phyloP scores from a whole-genome alignment of 2,113 vertebrate species.

The Dermatemys mawii region DNA sequence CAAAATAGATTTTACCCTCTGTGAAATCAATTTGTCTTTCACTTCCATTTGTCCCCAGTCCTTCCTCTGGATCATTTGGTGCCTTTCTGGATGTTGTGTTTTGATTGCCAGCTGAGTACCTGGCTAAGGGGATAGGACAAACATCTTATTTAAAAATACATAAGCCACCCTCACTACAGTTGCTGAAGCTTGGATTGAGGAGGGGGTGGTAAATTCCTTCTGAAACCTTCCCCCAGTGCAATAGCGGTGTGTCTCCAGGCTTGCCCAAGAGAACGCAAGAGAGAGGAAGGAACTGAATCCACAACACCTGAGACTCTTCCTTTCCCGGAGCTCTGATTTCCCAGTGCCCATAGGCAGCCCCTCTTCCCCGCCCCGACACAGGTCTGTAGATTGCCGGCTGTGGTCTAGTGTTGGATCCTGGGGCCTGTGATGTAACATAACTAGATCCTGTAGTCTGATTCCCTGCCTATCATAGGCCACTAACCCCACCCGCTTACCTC shows the following conservation, averaged over 20 bases:
- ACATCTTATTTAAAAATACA: constrained; percentile 38
- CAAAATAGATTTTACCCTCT: not conserved
- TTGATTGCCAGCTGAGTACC: not conserved
- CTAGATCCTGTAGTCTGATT: not conserved
- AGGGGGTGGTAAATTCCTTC: not conserved
- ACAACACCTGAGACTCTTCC: not conserved
- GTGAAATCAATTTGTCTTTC: rapidly evolving
- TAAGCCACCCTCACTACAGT: constrained; percentile 33
- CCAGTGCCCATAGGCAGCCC: not conserved
- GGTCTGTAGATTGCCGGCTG: not conserved
- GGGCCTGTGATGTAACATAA: not conserved
- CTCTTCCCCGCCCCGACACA: rapidly evolving
- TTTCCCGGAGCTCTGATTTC: not conserved
- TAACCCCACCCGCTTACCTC: not conserved
- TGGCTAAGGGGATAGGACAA: not conserved
- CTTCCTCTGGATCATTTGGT: not conserved
- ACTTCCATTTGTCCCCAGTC: not conserved
- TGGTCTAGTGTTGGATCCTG: rapidly evolving
- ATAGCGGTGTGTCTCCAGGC: constrained; percentile 30
- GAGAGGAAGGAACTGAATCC: not conserved
- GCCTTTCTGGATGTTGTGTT: not conserved
- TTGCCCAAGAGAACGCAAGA: constrained; percentile 7
- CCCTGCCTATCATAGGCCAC: not conserved
- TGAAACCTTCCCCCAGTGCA: not conserved
- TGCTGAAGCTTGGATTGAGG: constrained; percentile 63